These are phyloP conservation scores for Heterochromis multidens DNA, from an alignment of 2,113 vertebrate species.

Conservation along the genomic window DNA sequence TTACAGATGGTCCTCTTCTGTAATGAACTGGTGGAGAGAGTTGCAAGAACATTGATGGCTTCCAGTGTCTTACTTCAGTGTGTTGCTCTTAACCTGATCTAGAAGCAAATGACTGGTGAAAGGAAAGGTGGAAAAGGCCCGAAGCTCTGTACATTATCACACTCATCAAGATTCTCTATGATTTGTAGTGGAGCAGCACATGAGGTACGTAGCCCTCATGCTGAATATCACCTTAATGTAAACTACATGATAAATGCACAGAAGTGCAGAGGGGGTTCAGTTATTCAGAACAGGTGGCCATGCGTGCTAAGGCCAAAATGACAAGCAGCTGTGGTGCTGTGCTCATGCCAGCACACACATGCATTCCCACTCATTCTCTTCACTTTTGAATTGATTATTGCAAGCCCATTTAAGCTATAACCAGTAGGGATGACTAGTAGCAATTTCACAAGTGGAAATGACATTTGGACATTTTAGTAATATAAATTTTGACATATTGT, in stretches of 20 bases:
- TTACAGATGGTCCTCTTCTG: not conserved
- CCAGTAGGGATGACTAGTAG: not conserved
- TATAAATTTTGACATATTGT: not conserved
- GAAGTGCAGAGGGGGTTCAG: conserved; percentile 28
- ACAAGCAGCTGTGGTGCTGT: conserved; percentile 63
- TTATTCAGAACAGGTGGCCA: conserved; percentile 72
- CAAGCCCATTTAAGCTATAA: not conserved
- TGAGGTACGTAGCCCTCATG: conserved; percentile 33
- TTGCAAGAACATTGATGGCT: not conserved
- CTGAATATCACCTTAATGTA: conserved; percentile 59
- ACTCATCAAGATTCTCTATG: conserved; percentile 39
- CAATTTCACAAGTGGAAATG: not conserved
- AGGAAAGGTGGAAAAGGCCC: conserved; percentile 7
- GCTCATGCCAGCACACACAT: conserved; percentile 20
- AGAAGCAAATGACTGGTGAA: not conserved
- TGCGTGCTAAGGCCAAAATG: conserved; percentile 63
- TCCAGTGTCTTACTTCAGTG: not conserved
- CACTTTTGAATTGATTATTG: not conserved
- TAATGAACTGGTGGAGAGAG: not conserved
- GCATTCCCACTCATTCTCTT: not conserved
- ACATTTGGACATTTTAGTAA: not conserved
- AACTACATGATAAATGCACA: conserved; percentile 64
- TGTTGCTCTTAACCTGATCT: not conserved
- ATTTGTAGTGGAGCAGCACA: conserved; percentile 10
- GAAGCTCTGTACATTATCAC: conserved; percentile 20